Conservation (phyloP, 1,140 invertebrate genomes). For the Arion vulgaris region DNA sequence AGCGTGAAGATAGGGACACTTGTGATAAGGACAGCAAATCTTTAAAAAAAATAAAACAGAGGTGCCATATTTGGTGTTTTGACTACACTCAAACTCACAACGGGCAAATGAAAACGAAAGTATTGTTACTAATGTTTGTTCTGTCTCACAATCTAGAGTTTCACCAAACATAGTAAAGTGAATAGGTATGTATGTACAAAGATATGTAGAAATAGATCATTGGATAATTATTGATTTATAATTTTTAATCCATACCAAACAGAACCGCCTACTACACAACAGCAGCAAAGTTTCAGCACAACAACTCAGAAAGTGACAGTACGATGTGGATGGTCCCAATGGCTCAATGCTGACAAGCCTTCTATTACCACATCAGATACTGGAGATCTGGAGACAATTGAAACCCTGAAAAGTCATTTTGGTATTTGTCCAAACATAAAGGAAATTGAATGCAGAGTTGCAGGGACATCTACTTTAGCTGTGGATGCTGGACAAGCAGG, state of each 20-base stretch:
- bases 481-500: conserved; percentile 78
- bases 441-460: conserved; percentile 44
- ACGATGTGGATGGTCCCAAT: conserved; percentile 53
- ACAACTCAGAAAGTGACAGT: background rate
- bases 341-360: conserved; percentile 53
- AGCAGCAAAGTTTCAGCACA: background rate
- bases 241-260: background rate
- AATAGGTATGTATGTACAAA: too few species aligned
- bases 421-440: conserved; percentile 43
- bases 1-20: too few species aligned
- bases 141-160: too few species aligned
- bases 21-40: too few species aligned
- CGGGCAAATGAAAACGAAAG: too few species aligned
- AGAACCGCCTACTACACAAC: background rate
- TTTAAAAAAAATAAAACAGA: too few species aligned
- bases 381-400: conserved; percentile 57
- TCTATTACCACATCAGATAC: conserved; percentile 5
- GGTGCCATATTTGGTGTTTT: too few species aligned
- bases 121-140: too few species aligned
- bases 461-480: conserved; percentile 22
- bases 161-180: too few species aligned
- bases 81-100: too few species aligned
- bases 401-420: conserved; percentile 44
- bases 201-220: too few species aligned
- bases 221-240: too few species aligned